Base-by-base conservation (phyloP, 2,113 vertebrate species). In the Euleptes europaea region DNA sequence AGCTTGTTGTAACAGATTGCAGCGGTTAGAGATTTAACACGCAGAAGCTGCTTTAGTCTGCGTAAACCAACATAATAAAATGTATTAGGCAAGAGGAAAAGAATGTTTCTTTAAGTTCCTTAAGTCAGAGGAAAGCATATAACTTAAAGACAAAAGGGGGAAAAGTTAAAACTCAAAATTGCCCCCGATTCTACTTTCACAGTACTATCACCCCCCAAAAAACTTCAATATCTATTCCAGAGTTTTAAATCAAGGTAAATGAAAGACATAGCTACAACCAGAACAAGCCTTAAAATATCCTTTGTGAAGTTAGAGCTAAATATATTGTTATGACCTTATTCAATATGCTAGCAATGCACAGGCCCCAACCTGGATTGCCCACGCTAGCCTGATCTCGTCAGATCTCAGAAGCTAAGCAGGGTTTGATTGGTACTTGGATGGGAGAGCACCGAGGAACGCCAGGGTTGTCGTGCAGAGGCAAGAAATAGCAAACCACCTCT, bases 1-100 rank as follows among this genome's bases (percentile, higher is more conserved):
- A 94, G 83, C 88, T 70, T 87, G 71, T 88, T 86, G 86, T 88
- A 80, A 91, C 88, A 83, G 83, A 86, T 90, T 70, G 67, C 0
- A 86, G 49, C 1, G 51, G 85, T 33, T 71, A 82, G n/a, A 80
- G 69, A 86, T 89, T 79, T 80, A 86, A 78, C 87, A 88, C 86
- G 79, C 83, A 82, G 35, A 81, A 84, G 69, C 47, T 33, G 26
- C n/a, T 82, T 88, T 78, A 88, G 84, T 90, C 51, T 88, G 88
- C 83, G 90, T 69, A 89, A 89, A 86, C 88, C 80, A 80, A 80
- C 1, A 80, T 0, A 86, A 60, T 86, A 89, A 86, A 85, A 87
- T 10, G 0, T 9, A 78, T 73, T 83, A 71, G 35, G 1, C 3
- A 60, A 26, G 5, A 23, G 75, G 33, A 67, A 67, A 9, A 51